Conservation (phyloP, 2,797 vertebrate species). For the Microctenopoma stevenorrisi region DNA sequence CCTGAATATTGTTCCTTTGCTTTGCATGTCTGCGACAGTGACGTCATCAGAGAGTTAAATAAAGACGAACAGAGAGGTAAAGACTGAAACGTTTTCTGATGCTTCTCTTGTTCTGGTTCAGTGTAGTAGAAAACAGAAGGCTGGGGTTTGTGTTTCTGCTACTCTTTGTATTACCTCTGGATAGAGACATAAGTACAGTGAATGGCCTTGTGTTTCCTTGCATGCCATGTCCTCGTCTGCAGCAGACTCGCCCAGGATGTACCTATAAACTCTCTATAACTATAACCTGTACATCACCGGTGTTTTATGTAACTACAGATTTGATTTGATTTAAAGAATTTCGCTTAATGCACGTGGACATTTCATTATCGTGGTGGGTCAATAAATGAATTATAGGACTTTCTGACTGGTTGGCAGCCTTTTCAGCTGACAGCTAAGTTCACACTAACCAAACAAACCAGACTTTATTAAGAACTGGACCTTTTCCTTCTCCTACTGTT, state of each 20-base stretch:
- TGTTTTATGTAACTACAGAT: conserved; percentile 2
- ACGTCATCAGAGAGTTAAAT: conserved; percentile 43
- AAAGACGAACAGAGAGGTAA: conserved; percentile 14
- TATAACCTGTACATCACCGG: conserved; percentile 11
- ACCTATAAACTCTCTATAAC: conserved; percentile 21
- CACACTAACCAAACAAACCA: background rate
- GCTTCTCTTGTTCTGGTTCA: conserved; percentile 12
- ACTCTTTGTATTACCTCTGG: conserved; percentile 32
- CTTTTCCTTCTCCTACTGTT: no score
- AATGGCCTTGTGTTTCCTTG: conserved; percentile 54
- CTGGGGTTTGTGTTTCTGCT: conserved; percentile 23
- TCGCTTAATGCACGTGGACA: conserved; percentile 16
- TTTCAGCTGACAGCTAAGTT: background rate
- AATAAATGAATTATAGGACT: background rate
- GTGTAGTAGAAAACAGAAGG: background rate
- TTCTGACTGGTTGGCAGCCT: no score
- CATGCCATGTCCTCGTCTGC: conserved; percentile 26
- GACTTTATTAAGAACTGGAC: no score
- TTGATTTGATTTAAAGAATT: no score
- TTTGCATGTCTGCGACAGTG: conserved; percentile 49
- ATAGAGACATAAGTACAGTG: conserved; percentile 43
- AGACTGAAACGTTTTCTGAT: conserved; percentile 24
- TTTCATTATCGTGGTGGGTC: background rate
- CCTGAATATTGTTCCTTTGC: conserved; percentile 70
- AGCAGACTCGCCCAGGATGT: conserved; percentile 23